Base-by-base conservation (phyloP, 2,888 invertebrate genomes). In the Monoplex corrugatus region DNA sequence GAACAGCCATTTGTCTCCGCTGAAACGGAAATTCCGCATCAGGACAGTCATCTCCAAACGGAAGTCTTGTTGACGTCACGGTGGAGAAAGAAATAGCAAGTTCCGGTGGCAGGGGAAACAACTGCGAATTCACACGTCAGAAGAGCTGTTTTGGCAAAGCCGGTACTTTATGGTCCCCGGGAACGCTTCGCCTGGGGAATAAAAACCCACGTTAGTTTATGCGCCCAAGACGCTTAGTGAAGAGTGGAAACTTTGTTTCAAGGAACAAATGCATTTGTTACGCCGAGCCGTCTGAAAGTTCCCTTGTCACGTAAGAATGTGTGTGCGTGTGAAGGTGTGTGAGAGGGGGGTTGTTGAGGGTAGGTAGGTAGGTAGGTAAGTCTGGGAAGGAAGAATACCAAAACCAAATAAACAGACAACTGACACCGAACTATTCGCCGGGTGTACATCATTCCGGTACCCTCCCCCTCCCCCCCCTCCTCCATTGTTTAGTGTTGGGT, bases 361-460 rank as follows among this genome's bases (percentile, higher is more conserved):
- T n/a, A n/a, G n/a, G n/a, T n/a, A n/a, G n/a, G n/a, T n/a, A n/a
- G n/a, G n/a, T n/a, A n/a, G n/a, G n/a, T n/a, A n/a, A n/a, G n/a
- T n/a, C n/a, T n/a, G 35, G 50, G 2, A 16, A 35, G 50, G 32
- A 84, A 38, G 78, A 83, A 45, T 57, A 44, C 50, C 84, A 8
- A 45, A n/a, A 84, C n/a, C 32, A 84, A 84, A 57, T 84, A 84
- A 57, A 57, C 84, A 35, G 84, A 57, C 84, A 84, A 50, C 84
- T 5, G 57, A 84, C 84, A 57, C 57, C 38, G 44, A 35, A 19
- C 35, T 57, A 2, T 50, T 44, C 32, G 35, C 44, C 44, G 50
- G 57, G 45, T 50, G 38, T 84, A 50, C 43, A 50, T 84, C 84
- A 57, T 38, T 32, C 23, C 16, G 38, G 50, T 35, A 57, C 32